Evolutionary conservation across 2,888 invertebrate genomes (phyloP), one percentile per base, ranked within the genome.

Genomic region (Myopa tessellatipennis): DNA sequence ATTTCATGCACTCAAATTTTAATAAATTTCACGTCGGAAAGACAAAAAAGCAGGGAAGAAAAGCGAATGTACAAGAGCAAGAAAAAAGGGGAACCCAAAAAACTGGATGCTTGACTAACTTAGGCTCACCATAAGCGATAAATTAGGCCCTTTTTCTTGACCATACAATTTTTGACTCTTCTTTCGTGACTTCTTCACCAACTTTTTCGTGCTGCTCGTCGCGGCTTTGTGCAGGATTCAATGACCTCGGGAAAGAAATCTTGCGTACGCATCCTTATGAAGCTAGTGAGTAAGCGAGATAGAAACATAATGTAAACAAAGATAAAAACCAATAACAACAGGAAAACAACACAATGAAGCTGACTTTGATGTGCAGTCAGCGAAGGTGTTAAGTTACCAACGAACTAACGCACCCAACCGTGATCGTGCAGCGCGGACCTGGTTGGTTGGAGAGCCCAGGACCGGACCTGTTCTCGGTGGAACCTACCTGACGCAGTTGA

Each of bases 311-410:
- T 36, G 55, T 55, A 55, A 45, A 70, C 60, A 61, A 61, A 16
- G 34, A 70, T 26, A 70, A 55, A 55, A 55, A 55, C 55, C 55
- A 55, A 55, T 12, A 55, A 40, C 58, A 34, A 60, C 14, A 8
- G 2, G 18, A 26, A 26, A 26, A 26, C 26, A 26, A 2, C 7
- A 40, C 4, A 36, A 52, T 36, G 50, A 52, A 38, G 26, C 38
- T 38, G 12, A 67, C 67, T 67, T 67, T 12, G 67, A 67, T 7
- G n/a, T 52, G 73, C 65, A 50, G 52, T 40, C 73, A 52, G 74
- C 58, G 78, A 79, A 83, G 83, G 83, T 83, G 84, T 83, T 83
- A 81, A 81, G 81, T 83, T 77, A 81, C 84, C 63, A 38, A 50
- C 50, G 16, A 52, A 16, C 65, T 63, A 72, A 61, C 74, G 36